A percentile compares a stretch with the other conserved stretches of the same genome.
Evolutionary conservation across 2,113 vertebrate genomes (phyloP).

Genomic region (Pogonocichla stellata): DNA sequence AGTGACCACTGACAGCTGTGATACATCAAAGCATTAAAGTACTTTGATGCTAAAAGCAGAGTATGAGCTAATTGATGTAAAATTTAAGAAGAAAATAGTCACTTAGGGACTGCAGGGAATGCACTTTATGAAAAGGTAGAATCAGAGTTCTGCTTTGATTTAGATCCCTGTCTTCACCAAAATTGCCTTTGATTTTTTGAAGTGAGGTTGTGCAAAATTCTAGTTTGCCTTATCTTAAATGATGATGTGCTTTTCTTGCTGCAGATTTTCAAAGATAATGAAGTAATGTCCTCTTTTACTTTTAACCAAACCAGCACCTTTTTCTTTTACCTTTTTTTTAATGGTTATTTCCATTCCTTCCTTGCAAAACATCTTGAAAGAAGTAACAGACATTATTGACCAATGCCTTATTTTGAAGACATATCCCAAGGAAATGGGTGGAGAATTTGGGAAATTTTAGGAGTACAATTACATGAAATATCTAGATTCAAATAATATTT

Average conservation of each 20-base stretch:
- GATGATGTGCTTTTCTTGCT: background rate
- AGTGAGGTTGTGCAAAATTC: background rate
- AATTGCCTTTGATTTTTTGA: background rate
- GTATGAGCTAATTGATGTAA: conserved; percentile 3
- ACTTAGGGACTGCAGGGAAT: background rate
- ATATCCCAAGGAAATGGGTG: background rate
- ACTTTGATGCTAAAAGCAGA: background rate
- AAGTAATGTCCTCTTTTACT: background rate
- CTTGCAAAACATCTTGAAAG: background rate
- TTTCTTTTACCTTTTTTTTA: background rate
- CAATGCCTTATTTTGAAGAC: background rate
- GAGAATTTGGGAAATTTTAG: background rate
- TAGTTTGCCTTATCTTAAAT: background rate
- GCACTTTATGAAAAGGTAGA: background rate
- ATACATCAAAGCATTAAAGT: background rate
- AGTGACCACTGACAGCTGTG: background rate
- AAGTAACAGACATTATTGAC: background rate
- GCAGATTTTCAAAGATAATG: background rate
- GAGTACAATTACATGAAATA: background rate
- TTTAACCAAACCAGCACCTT: background rate
- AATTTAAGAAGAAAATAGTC: background rate
- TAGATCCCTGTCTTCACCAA: background rate
- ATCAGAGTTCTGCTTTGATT: conserved; percentile 22
- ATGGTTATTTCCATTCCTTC: background rate
- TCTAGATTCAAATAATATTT: background rate